phyloP scores from a whole-genome alignment of 2,113 vertebrate species.

The Sinocyclocheilus anophthalmus region DNA sequence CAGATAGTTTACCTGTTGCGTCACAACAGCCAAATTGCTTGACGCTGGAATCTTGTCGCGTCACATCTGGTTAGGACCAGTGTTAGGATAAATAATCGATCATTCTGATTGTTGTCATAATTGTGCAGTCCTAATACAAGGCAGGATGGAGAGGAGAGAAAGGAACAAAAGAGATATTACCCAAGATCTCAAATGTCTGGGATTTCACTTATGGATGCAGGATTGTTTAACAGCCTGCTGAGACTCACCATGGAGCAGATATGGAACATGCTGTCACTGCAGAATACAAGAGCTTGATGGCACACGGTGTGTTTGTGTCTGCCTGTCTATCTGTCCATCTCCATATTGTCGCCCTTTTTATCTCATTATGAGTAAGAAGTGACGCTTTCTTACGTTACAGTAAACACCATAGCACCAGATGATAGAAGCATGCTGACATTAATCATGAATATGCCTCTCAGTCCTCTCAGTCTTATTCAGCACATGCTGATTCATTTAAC shows the following conservation, averaged over 20 bases:
- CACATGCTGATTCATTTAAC: background rate
- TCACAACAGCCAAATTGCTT: too few species aligned
- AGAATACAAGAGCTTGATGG: constrained; percentile 9
- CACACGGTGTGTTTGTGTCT: constrained; percentile 28
- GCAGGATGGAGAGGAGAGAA: background rate
- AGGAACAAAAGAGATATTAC: constrained; percentile 31
- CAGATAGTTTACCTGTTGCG: too few species aligned
- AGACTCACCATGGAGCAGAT: constrained; percentile 34
- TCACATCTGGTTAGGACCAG: too few species aligned
- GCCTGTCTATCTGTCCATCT: constrained; percentile 25
- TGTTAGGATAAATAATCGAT: background rate
- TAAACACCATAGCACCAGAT: background rate
- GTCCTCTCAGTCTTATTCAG: background rate
- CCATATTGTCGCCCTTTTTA: background rate
- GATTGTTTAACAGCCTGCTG: constrained; percentile 31
- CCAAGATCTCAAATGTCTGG: constrained; percentile 45
- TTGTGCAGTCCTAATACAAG: background rate
- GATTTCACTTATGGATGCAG: constrained; percentile 45
- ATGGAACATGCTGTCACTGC: constrained; percentile 44
- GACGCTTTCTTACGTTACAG: constrained; percentile 5
- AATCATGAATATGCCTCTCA: background rate
- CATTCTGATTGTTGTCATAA: background rate
- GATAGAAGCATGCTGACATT: background rate
- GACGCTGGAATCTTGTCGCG: too few species aligned
- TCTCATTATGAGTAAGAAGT: background rate